These are phyloP conservation scores for Sebastes diaconus DNA, from an alignment of 2,797 vertebrate species.

Conservation along the genomic window DNA sequence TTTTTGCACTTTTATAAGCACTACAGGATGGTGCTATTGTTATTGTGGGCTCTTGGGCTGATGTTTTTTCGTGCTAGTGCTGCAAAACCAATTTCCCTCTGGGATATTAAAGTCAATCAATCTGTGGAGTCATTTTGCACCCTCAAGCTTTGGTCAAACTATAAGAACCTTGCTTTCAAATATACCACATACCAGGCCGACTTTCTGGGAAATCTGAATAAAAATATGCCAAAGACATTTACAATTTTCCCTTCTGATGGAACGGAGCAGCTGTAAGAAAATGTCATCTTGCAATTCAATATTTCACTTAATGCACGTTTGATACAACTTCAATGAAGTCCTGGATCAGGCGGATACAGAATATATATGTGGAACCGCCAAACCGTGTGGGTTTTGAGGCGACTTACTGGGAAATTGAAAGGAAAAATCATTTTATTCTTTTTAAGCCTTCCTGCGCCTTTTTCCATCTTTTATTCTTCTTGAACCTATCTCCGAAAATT, in stretches of 20 bases:
- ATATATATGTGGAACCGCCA: neutral
- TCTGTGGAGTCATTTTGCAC: neutral
- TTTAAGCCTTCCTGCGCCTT: neutral
- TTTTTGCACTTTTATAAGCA: neutral
- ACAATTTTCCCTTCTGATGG: neutral
- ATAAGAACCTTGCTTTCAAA: neutral
- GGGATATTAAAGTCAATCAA: neutral
- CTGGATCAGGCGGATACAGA: neutral
- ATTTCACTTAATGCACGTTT: neutral
- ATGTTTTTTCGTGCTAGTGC: too few species aligned
- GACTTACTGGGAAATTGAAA: slow-evolving; percentile 11
- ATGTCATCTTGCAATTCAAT: neutral
- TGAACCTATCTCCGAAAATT: slow-evolving; percentile 12
- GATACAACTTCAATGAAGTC: neutral
- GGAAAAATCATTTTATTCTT: slow-evolving; percentile 9
- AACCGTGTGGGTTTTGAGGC: neutral
- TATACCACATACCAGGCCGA: neutral
- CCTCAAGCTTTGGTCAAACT: neutral
- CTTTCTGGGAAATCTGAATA: neutral
- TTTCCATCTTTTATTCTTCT: slow-evolving; percentile 11
- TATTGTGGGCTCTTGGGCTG: too few species aligned
- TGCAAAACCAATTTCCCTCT: neutral
- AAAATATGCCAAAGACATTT: neutral
- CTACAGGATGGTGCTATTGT: neutral
- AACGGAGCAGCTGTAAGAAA: neutral